Evolutionary conservation across 2,113 vertebrate genomes (phyloP), one percentile per base, ranked within the genome.

Genomic region (Origma solitaria): DNA sequence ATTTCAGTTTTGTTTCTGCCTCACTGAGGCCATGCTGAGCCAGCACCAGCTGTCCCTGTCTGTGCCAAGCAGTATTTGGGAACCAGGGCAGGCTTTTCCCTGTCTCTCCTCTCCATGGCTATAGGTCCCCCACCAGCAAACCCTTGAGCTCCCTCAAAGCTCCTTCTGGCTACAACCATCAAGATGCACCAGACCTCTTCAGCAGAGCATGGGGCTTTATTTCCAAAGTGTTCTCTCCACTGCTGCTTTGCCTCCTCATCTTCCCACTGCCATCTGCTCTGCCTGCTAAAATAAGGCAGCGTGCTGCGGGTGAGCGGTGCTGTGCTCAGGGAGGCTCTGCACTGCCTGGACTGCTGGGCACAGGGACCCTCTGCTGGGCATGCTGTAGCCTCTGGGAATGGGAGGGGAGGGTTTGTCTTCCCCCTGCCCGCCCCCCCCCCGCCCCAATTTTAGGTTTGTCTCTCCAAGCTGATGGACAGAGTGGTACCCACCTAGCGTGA

Each of bases 201-300:
- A 5, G 56, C 86, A 82, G 69, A 95, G 78, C 73, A 62, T 1
- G 1, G 78, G 78, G 87, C 75, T 95, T 87, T n/a, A 72, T 90
- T 94, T 92, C 90, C 20, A 57, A 93, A 93, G 38, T 12, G 19
- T 92, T 83, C 77, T 88, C 82, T 72, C 78, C 2, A 1, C 66
- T 91, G 76, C 66, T 95, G 53, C 94, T 51, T 85, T 92, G 61
- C 87, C 53, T 81, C 62, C 79, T 92, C 81, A 42, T 93, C 94
- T 95, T 94, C 94, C 94, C 94, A 95, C 92, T 51, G 58, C 94
- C 95, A 95, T 97, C 94, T 95, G 93, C 82, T 94, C 90, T 62
- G 90, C 82, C 66, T 94, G 73, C 89, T 92, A 95, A 95, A 97
- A 94, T 91, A 96, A 95, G 92, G 79, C 90, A 40, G 71, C 2